phyloP scores from a whole-genome alignment of 2,888 invertebrate species.

The Norana najaformis region DNA sequence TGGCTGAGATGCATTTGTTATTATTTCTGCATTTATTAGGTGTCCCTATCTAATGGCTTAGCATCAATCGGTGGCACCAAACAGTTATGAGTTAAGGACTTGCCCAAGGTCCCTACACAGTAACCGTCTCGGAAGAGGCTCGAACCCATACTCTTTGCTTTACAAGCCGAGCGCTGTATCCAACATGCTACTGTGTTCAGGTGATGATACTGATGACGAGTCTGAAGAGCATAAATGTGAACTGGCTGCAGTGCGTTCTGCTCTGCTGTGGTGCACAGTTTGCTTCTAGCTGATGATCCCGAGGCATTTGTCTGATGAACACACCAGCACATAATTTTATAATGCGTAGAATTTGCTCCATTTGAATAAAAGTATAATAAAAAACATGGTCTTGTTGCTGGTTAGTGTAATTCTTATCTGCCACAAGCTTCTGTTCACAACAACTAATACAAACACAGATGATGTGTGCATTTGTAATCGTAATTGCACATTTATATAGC shows the following conservation, averaged over 20 bases:
- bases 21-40: no score
- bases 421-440: background rate
- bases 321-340: background rate
- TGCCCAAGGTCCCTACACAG: no score
- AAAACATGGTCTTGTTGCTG: background rate
- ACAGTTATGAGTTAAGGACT: no score
- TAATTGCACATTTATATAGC: no score
- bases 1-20: background rate
- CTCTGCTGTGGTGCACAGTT: background rate
- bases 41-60: no score
- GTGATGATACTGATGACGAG: conserved; percentile 25
- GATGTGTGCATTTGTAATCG: no score
- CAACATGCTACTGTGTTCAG: no score
- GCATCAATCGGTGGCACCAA: no score
- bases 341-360: background rate
- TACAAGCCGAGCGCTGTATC: no score
- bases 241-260: conserved; percentile 13
- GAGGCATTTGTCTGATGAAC: conserved; percentile 26
- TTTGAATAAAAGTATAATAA: background rate
- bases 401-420: background rate
- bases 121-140: no score
- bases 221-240: background rate
- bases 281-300: background rate
- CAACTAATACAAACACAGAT: no score
- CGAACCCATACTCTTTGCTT: no score